Evolutionary conservation across 2,888 invertebrate genomes (phyloP).

Genomic region (Diarsia brunnea): DNA sequence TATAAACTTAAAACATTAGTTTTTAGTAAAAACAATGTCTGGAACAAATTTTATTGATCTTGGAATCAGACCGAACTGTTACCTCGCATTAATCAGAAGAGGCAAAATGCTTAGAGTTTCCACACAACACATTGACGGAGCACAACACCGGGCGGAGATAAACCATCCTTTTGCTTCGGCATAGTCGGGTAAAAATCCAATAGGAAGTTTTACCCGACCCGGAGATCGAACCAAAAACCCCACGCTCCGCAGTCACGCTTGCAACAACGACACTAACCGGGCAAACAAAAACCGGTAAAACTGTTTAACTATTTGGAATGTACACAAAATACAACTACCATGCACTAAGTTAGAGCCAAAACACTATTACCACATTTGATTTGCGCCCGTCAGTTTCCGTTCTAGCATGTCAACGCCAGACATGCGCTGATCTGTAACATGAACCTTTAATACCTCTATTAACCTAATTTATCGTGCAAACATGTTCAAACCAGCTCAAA

Average conservation of each 20-base stretch:
- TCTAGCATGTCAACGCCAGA: constrained; percentile 42
- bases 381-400: constrained; percentile 28
- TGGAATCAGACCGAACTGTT: not conserved
- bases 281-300: too few relatives aligned
- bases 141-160: too few relatives aligned
- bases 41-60: not conserved
- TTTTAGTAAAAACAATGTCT: not conserved
- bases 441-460: constrained; percentile 54
- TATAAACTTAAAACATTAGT: not conserved
- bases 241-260: too few relatives aligned
- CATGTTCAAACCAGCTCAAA: constrained; percentile 54
- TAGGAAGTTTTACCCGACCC: too few relatives aligned
- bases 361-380: constrained; percentile 35
- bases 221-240: too few relatives aligned
- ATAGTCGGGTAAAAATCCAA: too few relatives aligned
- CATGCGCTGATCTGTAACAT: constrained; percentile 40
- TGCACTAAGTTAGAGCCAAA: not conserved
- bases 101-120: too few relatives aligned
- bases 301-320: too few relatives aligned
- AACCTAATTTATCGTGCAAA: constrained; percentile 51
- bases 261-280: too few relatives aligned
- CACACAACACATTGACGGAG: too few relatives aligned
- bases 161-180: too few relatives aligned
- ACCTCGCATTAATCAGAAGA: too few relatives aligned
- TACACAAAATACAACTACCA: constrained; percentile 3